Percentiles rank a stretch among this genome's conserved stretches.
phyloP scores from a whole-genome alignment of 2,888 invertebrate species.

The Acanthacorydalis orientalis region DNA sequence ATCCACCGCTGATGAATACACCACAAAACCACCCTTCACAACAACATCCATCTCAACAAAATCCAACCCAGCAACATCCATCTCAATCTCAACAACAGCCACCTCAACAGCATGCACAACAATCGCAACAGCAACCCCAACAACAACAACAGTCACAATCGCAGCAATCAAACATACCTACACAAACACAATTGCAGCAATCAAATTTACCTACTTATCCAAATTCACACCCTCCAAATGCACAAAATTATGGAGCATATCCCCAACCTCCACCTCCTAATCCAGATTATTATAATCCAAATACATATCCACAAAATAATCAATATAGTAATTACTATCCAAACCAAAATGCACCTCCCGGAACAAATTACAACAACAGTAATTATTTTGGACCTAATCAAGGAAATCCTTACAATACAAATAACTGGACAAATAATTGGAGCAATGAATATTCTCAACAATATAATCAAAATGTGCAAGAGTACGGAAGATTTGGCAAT shows the following conservation, averaged over 20 bases:
- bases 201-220: conserved; percentile 7
- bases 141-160: background rate
- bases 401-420: no score
- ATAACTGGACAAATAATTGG: no score
- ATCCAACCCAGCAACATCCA: conserved; percentile 7
- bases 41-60: conserved; percentile 5
- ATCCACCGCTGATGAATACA: background rate
- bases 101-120: no score
- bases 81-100: conserved; percentile 11
- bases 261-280: no score
- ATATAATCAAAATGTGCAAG: no score
- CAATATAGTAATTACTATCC: no score
- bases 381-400: background rate
- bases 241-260: no score
- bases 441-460: no score
- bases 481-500: no score
- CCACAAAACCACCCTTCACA: conserved; percentile 2
- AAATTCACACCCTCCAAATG: background rate
- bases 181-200: conserved; percentile 10
- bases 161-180: no score
- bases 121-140: conserved; percentile 4
- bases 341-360: background rate
- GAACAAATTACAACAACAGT: background rate
- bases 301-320: no score
- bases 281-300: no score